A percentile compares a stretch with the other conserved stretches of the same genome.
phyloP scores from a whole-genome alignment of 2,888 invertebrate genomes.

The Pollenia griseotomentosa region DNA sequence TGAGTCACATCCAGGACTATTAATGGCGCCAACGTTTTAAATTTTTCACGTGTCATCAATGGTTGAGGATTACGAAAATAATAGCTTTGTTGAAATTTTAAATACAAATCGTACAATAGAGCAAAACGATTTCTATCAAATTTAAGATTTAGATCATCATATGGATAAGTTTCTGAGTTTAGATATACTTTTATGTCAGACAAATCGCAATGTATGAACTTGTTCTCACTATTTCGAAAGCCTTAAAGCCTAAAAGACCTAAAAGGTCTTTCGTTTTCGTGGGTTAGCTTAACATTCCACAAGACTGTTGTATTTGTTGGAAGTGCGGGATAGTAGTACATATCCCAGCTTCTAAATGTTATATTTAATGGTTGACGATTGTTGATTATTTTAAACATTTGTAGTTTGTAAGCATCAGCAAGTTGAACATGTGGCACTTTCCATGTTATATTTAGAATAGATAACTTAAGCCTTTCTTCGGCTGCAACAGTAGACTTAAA shows the following conservation, averaged over 20 bases:
- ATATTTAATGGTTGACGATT: conserved; percentile 50
- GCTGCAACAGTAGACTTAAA: conserved; percentile 2
- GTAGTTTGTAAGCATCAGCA: conserved; percentile 60
- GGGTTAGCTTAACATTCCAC: conserved; percentile 61
- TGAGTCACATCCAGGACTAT: conserved; percentile 43
- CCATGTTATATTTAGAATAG: conserved; percentile 63
- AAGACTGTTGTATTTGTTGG: conserved; percentile 52
- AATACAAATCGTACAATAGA: no score
- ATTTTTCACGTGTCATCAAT: conserved; percentile 9
- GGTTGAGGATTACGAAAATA: not conserved
- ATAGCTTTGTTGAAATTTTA: not conserved
- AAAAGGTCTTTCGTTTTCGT: not conserved
- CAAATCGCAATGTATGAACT: conserved; percentile 12
- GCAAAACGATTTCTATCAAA: no score
- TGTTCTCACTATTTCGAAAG: not conserved
- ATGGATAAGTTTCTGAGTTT: conserved; percentile 13
- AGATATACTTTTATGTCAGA: conserved; percentile 5
- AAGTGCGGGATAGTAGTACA: conserved; percentile 52
- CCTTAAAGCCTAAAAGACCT: no score
- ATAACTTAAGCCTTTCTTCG: not conserved
- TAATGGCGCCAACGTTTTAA: conserved; percentile 5
- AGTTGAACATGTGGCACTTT: conserved; percentile 68
- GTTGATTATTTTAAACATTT: conserved; percentile 61
- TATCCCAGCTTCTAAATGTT: conserved; percentile 63
- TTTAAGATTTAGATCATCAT: not conserved